Conservation (phyloP, 2,797 vertebrate species). For the Chaetophractus vellerosus region DNA sequence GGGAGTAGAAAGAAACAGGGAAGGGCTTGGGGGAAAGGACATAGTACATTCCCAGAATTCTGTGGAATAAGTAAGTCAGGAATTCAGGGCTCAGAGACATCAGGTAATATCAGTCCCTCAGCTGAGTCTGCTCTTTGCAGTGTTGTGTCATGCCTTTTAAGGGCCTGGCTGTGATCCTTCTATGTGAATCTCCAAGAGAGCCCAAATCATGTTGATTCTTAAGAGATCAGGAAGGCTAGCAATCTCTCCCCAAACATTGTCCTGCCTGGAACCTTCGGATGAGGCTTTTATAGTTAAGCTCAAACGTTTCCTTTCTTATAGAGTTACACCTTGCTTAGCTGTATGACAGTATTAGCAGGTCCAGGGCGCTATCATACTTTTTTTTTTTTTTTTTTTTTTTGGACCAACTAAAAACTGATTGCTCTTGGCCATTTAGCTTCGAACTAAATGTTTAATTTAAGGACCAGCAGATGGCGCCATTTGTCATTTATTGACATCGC, state of each 20-base stretch:
- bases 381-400: neutral
- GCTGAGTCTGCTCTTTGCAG: neutral
- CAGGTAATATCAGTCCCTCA: neutral
- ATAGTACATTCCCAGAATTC: neutral
- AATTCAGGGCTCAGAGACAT: neutral
- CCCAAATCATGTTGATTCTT: neutral
- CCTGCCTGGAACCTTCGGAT: neutral
- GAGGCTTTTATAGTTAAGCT: neutral
- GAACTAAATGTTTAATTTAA: constrained; percentile 30
- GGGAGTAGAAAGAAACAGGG: neutral
- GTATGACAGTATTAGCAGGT: neutral
- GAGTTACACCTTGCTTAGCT: neutral
- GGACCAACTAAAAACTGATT: neutral
- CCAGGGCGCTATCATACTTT: neutral
- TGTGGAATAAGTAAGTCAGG: neutral
- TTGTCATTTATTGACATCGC: constrained; percentile 86
- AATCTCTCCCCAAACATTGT: neutral
- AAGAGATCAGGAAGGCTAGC: neutral
- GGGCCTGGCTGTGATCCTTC: neutral
- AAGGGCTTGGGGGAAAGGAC: neutral
- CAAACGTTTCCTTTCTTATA: neutral
- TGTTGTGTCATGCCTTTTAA: neutral
- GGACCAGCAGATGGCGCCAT: constrained; percentile 90
- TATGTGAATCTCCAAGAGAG: neutral
- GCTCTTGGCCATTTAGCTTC: neutral